Evolutionary conservation across 2,888 invertebrate species (phyloP), one percentile per base, ranked within the genome.

Genomic region (Hydrotaea diabolus): DNA sequence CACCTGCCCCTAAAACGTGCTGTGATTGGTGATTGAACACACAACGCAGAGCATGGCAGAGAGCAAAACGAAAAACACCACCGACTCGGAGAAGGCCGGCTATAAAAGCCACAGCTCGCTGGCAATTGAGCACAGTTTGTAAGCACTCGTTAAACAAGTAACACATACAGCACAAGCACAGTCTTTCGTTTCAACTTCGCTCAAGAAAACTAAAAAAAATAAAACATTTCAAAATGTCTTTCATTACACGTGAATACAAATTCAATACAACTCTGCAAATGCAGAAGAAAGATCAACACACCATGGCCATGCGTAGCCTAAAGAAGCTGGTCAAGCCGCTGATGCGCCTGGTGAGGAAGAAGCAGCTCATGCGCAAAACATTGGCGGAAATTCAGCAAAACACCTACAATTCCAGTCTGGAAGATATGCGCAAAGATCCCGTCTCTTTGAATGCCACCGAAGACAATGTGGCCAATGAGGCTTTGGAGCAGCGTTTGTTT

Each of bases 401-500:
- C 76, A 89, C 89, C 26, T 89, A 89, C 88, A 91, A 91, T 83
- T 88, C 90, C 77, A 91, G 91, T 19, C 82, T 91, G 83, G 91
- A 91, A 87, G 92, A 91, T 85, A 91, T 91, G 91, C 92, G 91
- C 76, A 91, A 89, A 83, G 91, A 91, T 87, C 87, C 90, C 21
- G 80, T 81, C 26, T 88, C 89, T 19, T 84, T 89, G 31, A 87
- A 85, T 46, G 91, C 91, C 39, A 88, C 86, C 86, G 89, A 89
- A 82, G 92, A 92, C 80, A 91, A 91, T 86, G 82, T 86, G 84
- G 95, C 95, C 90, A 97, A 97, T 93, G 97, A 97, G 92, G 94
- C 95, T 72, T 91, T 97, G 89, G 97, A 97, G 91, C 95, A 95
- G 90, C 94, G 96, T 87, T 94, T 97, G 84, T 94, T 95, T 89